Conservation (phyloP, 1,140 invertebrate genomes). For the Tyrophagus putrescentiae region DNA sequence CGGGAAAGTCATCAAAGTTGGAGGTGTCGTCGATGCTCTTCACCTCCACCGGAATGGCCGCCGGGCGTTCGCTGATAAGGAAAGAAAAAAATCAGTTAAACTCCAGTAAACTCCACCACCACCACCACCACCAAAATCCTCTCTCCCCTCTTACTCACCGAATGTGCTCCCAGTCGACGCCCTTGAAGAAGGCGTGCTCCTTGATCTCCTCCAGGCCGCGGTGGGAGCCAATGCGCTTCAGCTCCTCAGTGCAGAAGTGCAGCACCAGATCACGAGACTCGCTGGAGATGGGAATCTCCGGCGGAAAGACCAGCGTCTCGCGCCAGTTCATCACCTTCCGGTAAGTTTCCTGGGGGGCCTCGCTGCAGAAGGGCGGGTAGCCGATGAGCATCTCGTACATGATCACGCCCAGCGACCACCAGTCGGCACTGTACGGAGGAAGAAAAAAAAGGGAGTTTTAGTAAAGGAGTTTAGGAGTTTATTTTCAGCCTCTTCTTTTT, state of each 20-base stretch:
- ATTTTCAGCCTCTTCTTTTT: too few relatives aligned
- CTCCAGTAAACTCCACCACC: neutral
- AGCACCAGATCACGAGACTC: conserved; percentile 40
- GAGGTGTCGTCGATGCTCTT: conserved; percentile 74
- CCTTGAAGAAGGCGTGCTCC: conserved; percentile 41
- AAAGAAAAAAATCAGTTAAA: neutral
- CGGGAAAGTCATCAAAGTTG: conserved; percentile 99
- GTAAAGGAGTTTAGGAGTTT: neutral
- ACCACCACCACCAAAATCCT: neutral
- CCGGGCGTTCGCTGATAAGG: conserved; percentile 68
- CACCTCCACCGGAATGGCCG: conserved; percentile 82
- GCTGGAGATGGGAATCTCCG: conserved; percentile 95
- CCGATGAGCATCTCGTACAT: conserved; percentile 99
- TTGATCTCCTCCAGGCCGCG: conserved; percentile 41
- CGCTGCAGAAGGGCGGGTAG: conserved; percentile 97
- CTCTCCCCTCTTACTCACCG: conserved; percentile 30
- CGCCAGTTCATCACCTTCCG: conserved; percentile 99
- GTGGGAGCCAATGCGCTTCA: conserved; percentile 49
- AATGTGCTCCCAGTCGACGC: conserved; percentile 63
- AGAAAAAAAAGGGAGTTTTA: neutral
- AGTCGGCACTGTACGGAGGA: conserved; percentile 89
- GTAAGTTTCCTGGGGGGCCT: conserved; percentile 98
- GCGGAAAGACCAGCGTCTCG: conserved; percentile 92
- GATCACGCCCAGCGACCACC: conserved; percentile 98
- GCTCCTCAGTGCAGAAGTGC: conserved; percentile 82